Conservation (phyloP, 2,797 vertebrate species). For the Pseudomugil gertrudae region DNA sequence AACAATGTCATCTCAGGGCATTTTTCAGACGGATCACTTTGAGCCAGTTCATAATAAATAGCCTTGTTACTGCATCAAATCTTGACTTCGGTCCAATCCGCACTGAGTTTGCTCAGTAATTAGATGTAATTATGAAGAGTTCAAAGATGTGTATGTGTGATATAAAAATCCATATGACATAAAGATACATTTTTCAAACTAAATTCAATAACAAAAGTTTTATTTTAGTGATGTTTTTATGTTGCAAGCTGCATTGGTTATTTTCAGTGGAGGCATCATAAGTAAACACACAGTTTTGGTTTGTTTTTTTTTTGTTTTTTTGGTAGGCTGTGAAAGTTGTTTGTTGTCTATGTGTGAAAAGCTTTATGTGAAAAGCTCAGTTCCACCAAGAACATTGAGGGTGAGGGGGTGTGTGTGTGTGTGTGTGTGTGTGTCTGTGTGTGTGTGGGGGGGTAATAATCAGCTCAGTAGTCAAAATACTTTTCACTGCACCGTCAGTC, state of each 20-base stretch:
- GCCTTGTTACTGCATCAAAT: too few species aligned
- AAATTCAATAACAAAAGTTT: background rate
- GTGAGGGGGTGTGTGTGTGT: too few species aligned
- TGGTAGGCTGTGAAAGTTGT: background rate
- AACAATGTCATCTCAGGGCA: too few species aligned
- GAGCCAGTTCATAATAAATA: too few species aligned
- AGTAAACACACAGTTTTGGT: background rate
- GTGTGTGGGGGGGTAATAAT: too few species aligned
- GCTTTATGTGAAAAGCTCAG: background rate
- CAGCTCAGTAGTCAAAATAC: background rate
- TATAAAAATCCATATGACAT: background rate
- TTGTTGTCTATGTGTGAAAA: background rate
- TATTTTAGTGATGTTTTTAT: background rate
- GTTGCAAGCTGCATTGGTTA: background rate
- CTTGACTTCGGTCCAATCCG: too few species aligned
- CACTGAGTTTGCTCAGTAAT: background rate
- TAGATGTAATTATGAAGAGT: background rate
- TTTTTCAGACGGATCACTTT: too few species aligned
- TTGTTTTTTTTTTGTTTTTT: too few species aligned
- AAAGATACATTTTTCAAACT: background rate
- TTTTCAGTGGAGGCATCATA: background rate
- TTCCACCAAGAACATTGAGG: background rate
- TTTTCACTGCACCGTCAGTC: background rate
- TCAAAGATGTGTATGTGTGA: background rate
- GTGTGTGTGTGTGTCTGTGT: too few species aligned